These are phyloP conservation scores for Argya squamiceps DNA, from an alignment of 2,797 vertebrate species.

Conservation along the genomic window DNA sequence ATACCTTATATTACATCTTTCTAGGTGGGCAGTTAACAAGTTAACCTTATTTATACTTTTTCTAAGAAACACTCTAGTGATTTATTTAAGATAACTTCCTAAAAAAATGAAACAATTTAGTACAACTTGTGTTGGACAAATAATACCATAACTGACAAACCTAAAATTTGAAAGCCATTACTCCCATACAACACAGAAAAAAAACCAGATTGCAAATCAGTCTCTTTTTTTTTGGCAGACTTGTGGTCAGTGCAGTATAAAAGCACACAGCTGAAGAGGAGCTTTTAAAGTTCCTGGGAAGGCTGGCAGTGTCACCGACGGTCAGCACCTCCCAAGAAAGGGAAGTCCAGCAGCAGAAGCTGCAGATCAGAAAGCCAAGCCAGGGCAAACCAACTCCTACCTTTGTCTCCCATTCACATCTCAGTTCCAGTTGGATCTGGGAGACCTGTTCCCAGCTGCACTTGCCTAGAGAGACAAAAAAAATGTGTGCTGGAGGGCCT, in stretches of 20 bases:
- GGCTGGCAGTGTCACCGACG: background rate
- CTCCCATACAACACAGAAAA: background rate
- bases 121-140: background rate
- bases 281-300: background rate
- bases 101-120: background rate
- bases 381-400: background rate
- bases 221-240: background rate
- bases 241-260: background rate
- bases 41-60: background rate
- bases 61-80: background rate
- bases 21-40: background rate
- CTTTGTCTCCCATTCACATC: background rate
- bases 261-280: background rate
- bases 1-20: background rate
- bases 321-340: accelerated
- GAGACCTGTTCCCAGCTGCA: background rate
- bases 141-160: background rate
- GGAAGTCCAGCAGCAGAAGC: background rate
- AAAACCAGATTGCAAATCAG: background rate
- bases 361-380: background rate
- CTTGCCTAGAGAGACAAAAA: background rate
- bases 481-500: background rate
- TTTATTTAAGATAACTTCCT: background rate
- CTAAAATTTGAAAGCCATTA: background rate
- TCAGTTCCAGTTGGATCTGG: background rate